Evolutionary conservation across 2,888 invertebrate genomes (phyloP).

Genomic region (Spisula solida): DNA sequence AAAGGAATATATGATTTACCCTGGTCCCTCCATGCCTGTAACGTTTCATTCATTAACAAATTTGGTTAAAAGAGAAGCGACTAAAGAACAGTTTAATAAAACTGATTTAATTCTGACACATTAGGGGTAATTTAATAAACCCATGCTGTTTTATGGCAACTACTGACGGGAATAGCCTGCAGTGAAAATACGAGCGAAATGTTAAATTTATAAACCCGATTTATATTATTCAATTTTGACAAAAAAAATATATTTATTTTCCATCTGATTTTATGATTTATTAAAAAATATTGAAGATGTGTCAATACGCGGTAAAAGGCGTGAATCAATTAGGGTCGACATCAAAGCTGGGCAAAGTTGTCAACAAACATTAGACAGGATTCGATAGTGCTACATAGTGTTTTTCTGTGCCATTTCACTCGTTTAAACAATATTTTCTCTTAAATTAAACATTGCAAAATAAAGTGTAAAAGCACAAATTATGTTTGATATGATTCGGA

Average conservation of each 20-base stretch:
- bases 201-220: not conserved
- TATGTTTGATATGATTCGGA: constrained; percentile 43
- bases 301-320: not conserved
- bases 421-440: constrained; percentile 56
- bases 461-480: constrained; percentile 54
- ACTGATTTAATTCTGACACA: constrained; percentile 40
- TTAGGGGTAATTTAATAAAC: constrained; percentile 55
- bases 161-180: not conserved
- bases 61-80: constrained; percentile 26
- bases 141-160: constrained; percentile 44
- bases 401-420: constrained; percentile 48
- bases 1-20: constrained; percentile 54
- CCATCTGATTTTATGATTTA: not conserved
- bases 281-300: not conserved
- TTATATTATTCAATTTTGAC: not conserved
- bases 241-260: constrained; percentile 14
- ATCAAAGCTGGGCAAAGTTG: constrained; percentile 32
- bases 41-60: constrained; percentile 45
- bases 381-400: constrained; percentile 23
- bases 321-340: not conserved
- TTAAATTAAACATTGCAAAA: constrained; percentile 61
- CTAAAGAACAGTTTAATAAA: constrained; percentile 30
- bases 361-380: constrained; percentile 29
- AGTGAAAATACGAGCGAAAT: not conserved
- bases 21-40: constrained; percentile 33